These are phyloP conservation scores for Anableps anableps DNA, from an alignment of 2,797 vertebrate genomes.

Conservation along the genomic window DNA sequence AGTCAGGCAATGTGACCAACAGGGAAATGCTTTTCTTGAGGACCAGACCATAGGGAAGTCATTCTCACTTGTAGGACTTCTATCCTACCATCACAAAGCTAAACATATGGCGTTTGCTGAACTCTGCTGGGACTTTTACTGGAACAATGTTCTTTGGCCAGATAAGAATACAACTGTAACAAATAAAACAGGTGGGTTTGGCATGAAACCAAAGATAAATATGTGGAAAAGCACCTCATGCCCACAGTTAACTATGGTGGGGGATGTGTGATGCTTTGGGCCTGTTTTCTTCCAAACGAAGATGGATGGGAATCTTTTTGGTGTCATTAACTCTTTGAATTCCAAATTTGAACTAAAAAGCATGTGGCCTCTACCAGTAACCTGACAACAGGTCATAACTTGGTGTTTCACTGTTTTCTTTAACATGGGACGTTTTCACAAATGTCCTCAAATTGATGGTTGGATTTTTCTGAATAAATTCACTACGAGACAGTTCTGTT, in stretches of 20 bases:
- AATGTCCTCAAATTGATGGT: neutral
- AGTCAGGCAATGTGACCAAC: constrained; percentile 8
- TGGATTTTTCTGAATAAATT: too few relatives aligned
- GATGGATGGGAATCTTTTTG: neutral
- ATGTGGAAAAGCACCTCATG: too few relatives aligned
- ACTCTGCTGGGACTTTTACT: too few relatives aligned
- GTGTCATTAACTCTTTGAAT: neutral
- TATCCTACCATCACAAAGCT: too few relatives aligned
- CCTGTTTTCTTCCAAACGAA: neutral
- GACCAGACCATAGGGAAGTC: neutral
- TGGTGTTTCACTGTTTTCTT: neutral
- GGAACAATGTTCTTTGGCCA: too few relatives aligned
- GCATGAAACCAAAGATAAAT: too few relatives aligned
- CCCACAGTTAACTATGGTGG: neutral
- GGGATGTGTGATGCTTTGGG: too few relatives aligned
- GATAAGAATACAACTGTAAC: neutral
- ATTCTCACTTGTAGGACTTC: too few relatives aligned
- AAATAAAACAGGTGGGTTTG: too few relatives aligned
- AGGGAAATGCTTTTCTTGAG: neutral
- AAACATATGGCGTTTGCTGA: too few relatives aligned
- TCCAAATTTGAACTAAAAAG: neutral
- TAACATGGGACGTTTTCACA: neutral
- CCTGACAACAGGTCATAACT: neutral
- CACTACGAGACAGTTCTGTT: too few relatives aligned
- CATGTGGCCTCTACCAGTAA: too few relatives aligned